Evolutionary conservation across 2,797 vertebrate species (phyloP), one percentile per base, ranked within the genome.

Genomic region (Fistularia tabacaria): DNA sequence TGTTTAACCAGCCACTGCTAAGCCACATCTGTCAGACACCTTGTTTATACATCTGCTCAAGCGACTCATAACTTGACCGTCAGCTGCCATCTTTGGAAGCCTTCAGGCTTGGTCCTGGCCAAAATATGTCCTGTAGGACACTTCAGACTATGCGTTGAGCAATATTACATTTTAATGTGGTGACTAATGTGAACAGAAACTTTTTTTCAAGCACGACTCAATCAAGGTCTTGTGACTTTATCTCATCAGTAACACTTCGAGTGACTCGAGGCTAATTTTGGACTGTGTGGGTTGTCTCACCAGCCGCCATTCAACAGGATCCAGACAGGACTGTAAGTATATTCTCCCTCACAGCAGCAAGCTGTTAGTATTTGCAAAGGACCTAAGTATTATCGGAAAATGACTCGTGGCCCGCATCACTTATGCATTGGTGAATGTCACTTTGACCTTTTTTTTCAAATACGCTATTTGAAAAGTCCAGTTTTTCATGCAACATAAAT

Each of bases 21-120:
- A 90, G 79, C 75, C 57, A 37, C 71, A 77, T 82, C 82, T 75
- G 70, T 85, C 80, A 77, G 64, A 76, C 81, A 88, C 82, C 86
- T 88, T 83, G 87, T 90, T 89, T 83, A 63, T 87, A 62, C 74
- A 82, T 85, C 79, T 84, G 76, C 49, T 82, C 42, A 57, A 71
- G 68, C 70, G 71, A 71, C 68, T 78, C 66, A 62, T 69, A 71
- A 66, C 57, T 57, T 69, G 67, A 54, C 64, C 54, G 75, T 64
- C 55, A 1, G 50, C 56, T 64, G 42, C 66, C 66, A 70, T 85
- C 79, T 76, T 82, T 84, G 71, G 76, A 58, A 59, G 38, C 36
- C 48, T 50, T 53, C 10, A 8, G 12, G 7, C 9, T 8, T 7
- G 46, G 43, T 56, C 61, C 60, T 64, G 10, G 59, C 58, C 61